Percentiles rank a stretch among this genome's conserved stretches.
These are phyloP conservation scores for Apis florea DNA, from an alignment of 1,140 invertebrate species.

Conservation along the genomic window DNA sequence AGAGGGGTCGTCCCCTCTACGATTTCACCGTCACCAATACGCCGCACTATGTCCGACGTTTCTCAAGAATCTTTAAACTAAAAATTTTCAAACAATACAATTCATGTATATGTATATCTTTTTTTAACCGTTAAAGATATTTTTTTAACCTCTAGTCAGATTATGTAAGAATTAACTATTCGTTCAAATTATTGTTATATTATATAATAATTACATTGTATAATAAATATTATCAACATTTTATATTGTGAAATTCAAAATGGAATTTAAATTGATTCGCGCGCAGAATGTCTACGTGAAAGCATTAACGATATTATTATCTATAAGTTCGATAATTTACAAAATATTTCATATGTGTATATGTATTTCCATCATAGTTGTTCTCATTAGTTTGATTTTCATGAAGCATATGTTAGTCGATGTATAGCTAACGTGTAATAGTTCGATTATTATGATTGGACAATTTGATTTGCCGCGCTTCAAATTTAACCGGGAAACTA, in stretches of 20 bases:
- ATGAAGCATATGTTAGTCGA: not conserved
- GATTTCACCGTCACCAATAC: slow-evolving; percentile 57
- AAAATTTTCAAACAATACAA: slow-evolving; percentile 42
- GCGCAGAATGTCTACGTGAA: not conserved
- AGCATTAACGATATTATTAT: not conserved
- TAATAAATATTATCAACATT: not conserved
- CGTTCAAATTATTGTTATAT: not conserved
- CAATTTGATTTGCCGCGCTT: slow-evolving; percentile 31
- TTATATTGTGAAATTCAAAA: not conserved
- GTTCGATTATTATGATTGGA: slow-evolving; percentile 6
- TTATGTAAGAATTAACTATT: not conserved
- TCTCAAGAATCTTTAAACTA: slow-evolving; percentile 54
- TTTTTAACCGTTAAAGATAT: not conserved
- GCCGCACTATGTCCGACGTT: slow-evolving; percentile 25
- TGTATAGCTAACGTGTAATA: not conserved
- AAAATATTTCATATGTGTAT: not conserved
- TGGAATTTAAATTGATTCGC: slow-evolving; percentile 15
- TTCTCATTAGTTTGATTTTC: slow-evolving; percentile 12
- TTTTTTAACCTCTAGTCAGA: too few relatives aligned
- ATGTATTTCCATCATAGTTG: not conserved
- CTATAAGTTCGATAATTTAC: not conserved
- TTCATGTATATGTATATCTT: not conserved
- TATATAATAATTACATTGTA: not conserved
- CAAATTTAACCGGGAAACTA: slow-evolving; percentile 9
- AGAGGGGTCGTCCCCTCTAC: slow-evolving; percentile 31